A percentile compares a stretch with the other conserved stretches of the same genome.
phyloP scores from a whole-genome alignment of 2,113 vertebrate genomes.

The Brienomyrus brachyistius region DNA sequence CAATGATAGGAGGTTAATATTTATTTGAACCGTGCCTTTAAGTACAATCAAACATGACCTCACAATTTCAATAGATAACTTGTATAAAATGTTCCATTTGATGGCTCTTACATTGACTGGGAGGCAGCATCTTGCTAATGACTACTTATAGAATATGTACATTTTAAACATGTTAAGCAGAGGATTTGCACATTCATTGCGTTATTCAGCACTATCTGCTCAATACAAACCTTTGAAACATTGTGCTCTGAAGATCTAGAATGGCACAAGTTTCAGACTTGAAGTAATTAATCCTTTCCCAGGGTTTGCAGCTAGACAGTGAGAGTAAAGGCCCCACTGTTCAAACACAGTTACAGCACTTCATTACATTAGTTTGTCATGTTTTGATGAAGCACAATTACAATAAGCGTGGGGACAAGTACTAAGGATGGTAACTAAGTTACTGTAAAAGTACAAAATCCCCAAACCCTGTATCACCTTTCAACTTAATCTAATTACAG shows the following conservation, averaged over 20 bases:
- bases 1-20: background rate
- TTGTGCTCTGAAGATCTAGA: too few relatives aligned
- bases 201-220: too few relatives aligned
- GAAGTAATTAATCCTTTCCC: background rate
- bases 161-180: background rate
- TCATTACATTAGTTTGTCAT: background rate
- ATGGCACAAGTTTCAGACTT: background rate
- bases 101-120: background rate
- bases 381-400: background rate
- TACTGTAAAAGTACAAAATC: background rate
- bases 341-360: background rate
- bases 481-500: background rate
- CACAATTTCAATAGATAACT: background rate
- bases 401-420: background rate
- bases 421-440: background rate
- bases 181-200: background rate
- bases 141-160: background rate
- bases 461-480: background rate
- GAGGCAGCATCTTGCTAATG: background rate
- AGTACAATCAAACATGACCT: background rate
- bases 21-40: background rate
- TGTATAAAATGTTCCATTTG: background rate
- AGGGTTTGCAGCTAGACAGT: background rate
- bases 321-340: background rate
- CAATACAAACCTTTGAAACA: too few relatives aligned